A percentile compares a stretch with the other conserved stretches of the same genome.
These are phyloP conservation scores for Rotaria magnacalcarata DNA, from an alignment of 2,888 invertebrate species.

Conservation along the genomic window DNA sequence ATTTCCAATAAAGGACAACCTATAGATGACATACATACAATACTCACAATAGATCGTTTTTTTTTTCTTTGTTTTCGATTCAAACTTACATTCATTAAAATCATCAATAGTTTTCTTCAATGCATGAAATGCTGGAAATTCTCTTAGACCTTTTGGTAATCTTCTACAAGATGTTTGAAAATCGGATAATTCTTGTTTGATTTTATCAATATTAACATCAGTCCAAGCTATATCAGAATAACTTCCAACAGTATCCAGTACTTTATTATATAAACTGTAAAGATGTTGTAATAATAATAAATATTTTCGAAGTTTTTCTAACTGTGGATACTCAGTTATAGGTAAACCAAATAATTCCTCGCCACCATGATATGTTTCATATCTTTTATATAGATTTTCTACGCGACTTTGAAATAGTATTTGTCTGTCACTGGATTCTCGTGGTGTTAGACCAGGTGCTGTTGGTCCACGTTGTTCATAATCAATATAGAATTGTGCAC, in stretches of 20 bases:
- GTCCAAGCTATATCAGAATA: conserved; percentile 95
- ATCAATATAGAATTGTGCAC: conserved; percentile 58
- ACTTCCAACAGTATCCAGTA: conserved; percentile 87
- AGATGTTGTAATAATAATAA: conserved; percentile 70
- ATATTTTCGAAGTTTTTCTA: conserved; percentile 70
- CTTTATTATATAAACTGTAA: conserved; percentile 89
- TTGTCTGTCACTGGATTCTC: conserved; percentile 85
- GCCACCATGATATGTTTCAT: conserved; percentile 86
- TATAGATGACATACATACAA: not conserved
- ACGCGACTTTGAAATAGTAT: conserved; percentile 72
- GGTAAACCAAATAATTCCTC: conserved; percentile 88
- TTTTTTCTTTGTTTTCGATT: too few relatives aligned
- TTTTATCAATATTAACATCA: conserved; percentile 90
- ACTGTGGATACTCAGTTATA: conserved; percentile 83
- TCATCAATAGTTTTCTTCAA: conserved; percentile 92
- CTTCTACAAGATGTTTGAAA: conserved; percentile 87
- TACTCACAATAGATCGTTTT: not conserved
- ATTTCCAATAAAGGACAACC: conserved; percentile 80
- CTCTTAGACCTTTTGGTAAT: conserved; percentile 78
- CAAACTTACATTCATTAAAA: conserved; percentile 71
- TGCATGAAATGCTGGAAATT: conserved; percentile 94
- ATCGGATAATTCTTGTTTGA: conserved; percentile 91
- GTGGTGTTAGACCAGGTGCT: conserved; percentile 81
- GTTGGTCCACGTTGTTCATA: conserved; percentile 72
- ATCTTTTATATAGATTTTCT: conserved; percentile 87